phyloP scores from a whole-genome alignment of 2,113 vertebrate genomes.

The Platycercus adscitus region DNA sequence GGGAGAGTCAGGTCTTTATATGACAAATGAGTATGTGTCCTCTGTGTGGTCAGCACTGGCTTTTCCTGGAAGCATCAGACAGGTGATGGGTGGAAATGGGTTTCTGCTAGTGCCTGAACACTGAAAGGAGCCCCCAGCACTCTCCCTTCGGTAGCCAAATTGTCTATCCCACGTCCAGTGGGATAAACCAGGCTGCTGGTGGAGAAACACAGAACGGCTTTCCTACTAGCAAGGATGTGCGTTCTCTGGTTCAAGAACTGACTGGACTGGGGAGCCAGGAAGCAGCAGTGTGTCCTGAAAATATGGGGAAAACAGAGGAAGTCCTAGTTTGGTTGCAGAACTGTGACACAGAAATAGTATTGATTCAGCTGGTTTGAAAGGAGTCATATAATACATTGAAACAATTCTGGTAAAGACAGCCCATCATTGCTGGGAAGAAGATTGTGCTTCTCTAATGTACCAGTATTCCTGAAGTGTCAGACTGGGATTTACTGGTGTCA shows the following conservation, averaged over 20 bases:
- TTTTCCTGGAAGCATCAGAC: background rate
- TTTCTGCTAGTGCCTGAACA: background rate
- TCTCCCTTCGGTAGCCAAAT: background rate
- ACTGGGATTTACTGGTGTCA: background rate
- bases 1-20: background rate
- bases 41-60: background rate
- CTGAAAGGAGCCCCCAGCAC: background rate
- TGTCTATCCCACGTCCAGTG: background rate
- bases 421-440: background rate
- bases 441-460: background rate
- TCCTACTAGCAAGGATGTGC: background rate
- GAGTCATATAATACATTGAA: background rate
- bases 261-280: background rate
- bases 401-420: background rate
- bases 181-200: background rate
- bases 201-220: background rate
- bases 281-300: background rate
- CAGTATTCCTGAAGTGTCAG: background rate
- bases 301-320: background rate
- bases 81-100: background rate
- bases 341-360: background rate
- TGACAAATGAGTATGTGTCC: background rate
- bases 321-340: background rate
- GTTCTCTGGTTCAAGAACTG: background rate
- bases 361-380: background rate